Base-by-base conservation (phyloP, 2,888 invertebrate species). In the Lepidocyrtoides sp. region DNA sequence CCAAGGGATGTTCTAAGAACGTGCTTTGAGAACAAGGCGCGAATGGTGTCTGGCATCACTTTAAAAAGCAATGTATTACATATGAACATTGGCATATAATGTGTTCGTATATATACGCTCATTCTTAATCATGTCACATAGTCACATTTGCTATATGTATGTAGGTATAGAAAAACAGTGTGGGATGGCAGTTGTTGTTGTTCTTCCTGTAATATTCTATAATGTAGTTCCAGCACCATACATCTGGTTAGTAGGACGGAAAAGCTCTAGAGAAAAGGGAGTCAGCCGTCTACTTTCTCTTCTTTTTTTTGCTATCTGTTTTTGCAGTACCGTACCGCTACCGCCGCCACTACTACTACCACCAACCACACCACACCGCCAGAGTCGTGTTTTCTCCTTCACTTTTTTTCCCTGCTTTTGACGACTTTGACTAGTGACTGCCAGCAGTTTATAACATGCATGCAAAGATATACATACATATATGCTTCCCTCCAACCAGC, bases 1-100 rank as follows among this genome's bases (percentile, higher is more conserved):
- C 91, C 91, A 44, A 81, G 91, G 91, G 91, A 91, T 91, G 66
- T 91, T 91, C 72, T 32, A 79, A 69, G 91, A 91, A 91, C 91
- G 91, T 91, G 91, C 86, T 91, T 91, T 82, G 91, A 63, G 86
- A 86, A 44, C 69, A 72, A 91, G 75, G 48, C 66, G 66, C 66
- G 66, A 69, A 36, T 69, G 23, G 86, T 91, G 85, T 91, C 86
- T 91, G 91, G 85, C 91, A 91, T 91, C 86, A 91, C 81, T 91
- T 90, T 85, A 91, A 84, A 91, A 86, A 26, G 75, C 14, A 23
- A 48, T 86, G 63, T 75, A 60, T 82, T 79, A 54, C 51, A 82
- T 72, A 72, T 41, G 23, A 8, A 17, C 2, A 14, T 54, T 36
- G 32, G 17, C 66, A 36, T 20, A 51, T 57, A 57, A 7, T 36